Percentiles rank a stretch among this genome's conserved stretches.
These are phyloP conservation scores for Stomorhina lunata DNA, from an alignment of 2,888 invertebrate species.

Conservation along the genomic window DNA sequence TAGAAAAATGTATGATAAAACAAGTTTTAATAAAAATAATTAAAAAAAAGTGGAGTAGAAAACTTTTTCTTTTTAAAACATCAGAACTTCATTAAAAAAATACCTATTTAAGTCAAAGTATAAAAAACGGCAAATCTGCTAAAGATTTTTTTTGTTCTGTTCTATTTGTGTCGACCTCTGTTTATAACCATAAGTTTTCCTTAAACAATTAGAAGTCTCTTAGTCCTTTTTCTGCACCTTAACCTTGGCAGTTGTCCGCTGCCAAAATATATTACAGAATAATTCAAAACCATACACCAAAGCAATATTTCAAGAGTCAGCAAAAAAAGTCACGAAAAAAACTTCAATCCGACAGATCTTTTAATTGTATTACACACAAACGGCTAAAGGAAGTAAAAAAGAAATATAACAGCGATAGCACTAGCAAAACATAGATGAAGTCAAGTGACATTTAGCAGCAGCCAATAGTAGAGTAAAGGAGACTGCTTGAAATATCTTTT, in stretches of 20 bases:
- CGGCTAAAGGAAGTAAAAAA: neutral
- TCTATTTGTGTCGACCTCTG: neutral
- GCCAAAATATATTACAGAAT: neutral
- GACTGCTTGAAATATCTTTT: neutral
- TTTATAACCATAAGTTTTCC: neutral
- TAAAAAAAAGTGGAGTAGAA: no score
- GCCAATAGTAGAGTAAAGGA: neutral
- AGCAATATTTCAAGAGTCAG: conserved; percentile 36
- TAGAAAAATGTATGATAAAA: no score
- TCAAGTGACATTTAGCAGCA: conserved; percentile 36
- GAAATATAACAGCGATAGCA: neutral
- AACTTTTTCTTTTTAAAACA: no score
- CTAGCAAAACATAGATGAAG: conserved; percentile 5
- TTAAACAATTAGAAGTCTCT: no score
- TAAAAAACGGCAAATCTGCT: no score
- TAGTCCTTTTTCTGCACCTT: conserved; percentile 4
- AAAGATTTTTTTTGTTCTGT: no score
- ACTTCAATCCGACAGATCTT: conserved; percentile 58
- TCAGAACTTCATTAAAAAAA: no score
- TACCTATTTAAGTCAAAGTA: no score
- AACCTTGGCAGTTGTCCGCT: conserved; percentile 24
- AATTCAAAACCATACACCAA: neutral
- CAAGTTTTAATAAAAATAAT: no score
- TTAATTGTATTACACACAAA: conserved; percentile 43
- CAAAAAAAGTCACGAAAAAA: conserved; percentile 4